Base-by-base conservation (phyloP, 2,113 vertebrate genomes). In the Engystomops pustulosus region DNA sequence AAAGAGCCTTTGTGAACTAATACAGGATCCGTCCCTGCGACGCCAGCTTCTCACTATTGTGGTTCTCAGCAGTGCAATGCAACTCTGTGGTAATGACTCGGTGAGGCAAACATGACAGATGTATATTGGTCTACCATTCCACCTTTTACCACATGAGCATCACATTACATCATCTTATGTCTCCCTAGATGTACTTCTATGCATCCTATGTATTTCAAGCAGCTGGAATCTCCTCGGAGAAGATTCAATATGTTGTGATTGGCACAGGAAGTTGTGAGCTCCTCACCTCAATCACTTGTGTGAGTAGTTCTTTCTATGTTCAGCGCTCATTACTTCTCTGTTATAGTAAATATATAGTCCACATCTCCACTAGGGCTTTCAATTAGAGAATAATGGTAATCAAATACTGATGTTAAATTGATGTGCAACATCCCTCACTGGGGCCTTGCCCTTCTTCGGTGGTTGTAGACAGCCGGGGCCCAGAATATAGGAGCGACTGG, bases 1-100 rank as follows among this genome's bases (percentile, higher is more conserved):
- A 0, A 90, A 87, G 67, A 87, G 86, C 5, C 94, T 92, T 0
- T 96, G 95, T 94, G 94, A 96, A 53, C 92, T 97, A 4, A 88
- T 97, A 20, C 49, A 25, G 17, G 95, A 95, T 4, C 90, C 72
- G 1, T 84, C 90, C 0, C 78, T 96, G 68, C 91, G 94, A 87
- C 92, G 95, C 93, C 96, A 96, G 90, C 91, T 96, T 86, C 83
- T 91, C 38, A 92, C 94, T 12, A 87, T 97, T 30, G 49, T 95
- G 2, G 87, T 96, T 69, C 89, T 96, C 88, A 95, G 95, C 93
- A 95, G 95, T 0, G 95, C 96, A 89, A 94, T 96, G 95, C 95
- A 97, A 89, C 95, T 98, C 76, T 97, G 96, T 1, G 95, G 96
- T 1, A 97, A 97, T 0, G 95, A 97, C 86, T 94, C 93, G 58